Evolutionary conservation across 2,888 invertebrate species (phyloP).

Genomic region (Timandra comae): DNA sequence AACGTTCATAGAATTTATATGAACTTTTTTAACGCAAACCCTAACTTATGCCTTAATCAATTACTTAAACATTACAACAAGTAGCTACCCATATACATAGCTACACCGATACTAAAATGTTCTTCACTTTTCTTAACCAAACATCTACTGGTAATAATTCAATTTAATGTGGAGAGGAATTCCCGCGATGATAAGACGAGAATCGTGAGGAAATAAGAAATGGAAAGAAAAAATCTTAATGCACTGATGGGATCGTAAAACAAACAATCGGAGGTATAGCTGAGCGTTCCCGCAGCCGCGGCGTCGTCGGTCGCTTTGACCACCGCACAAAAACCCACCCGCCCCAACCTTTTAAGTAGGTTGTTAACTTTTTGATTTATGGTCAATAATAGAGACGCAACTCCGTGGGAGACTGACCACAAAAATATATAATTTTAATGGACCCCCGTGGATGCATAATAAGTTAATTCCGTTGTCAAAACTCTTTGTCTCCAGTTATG

Average conservation of each 20-base stretch:
- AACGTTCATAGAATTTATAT: constrained; percentile 14
- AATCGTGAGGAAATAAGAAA: constrained; percentile 65
- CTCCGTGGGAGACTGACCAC: constrained; percentile 74
- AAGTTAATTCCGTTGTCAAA: constrained; percentile 55
- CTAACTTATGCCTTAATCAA: too few species aligned
- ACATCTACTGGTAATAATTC: constrained; percentile 31
- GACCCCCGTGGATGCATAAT: constrained; percentile 67
- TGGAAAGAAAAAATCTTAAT: constrained; percentile 63
- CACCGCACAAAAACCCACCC: constrained; percentile 67
- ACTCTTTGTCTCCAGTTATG: constrained; percentile 51
- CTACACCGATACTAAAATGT: too few species aligned
- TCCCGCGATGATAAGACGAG: constrained; percentile 57
- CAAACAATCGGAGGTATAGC: constrained; percentile 69
- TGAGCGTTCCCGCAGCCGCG: constrained; percentile 49
- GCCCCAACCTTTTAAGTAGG: constrained; percentile 74
- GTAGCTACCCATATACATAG: too few species aligned
- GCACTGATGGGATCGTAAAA: constrained; percentile 73
- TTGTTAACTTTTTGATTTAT: constrained; percentile 78
- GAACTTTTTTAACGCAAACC: too few species aligned
- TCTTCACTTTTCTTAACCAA: too few species aligned
- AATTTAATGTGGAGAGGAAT: constrained; percentile 37
- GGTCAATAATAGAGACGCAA: constrained; percentile 76
- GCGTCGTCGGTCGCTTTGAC: constrained; percentile 69
- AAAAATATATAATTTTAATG: constrained; percentile 69
- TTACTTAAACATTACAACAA: too few species aligned